Conservation (phyloP, 2,888 invertebrate species). For the Polydrusus tereticollis region DNA sequence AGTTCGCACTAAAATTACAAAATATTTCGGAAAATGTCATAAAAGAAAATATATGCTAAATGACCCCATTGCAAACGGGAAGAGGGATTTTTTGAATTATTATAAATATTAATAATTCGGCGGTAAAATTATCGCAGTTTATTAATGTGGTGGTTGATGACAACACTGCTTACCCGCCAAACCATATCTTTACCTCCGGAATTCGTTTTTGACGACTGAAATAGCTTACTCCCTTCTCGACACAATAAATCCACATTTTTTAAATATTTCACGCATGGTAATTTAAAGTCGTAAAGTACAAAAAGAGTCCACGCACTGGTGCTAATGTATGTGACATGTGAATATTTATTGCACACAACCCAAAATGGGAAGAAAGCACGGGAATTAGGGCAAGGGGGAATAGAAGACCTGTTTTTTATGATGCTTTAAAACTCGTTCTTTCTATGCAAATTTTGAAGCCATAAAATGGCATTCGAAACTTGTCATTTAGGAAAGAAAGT, state of each 20-base stretch:
- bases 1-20: no score
- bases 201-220: background rate
- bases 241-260: slow-evolving; percentile 39
- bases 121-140: no score
- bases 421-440: background rate
- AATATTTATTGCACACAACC: slow-evolving; percentile 43
- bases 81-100: no score
- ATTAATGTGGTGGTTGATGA: no score
- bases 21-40: no score
- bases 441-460: background rate
- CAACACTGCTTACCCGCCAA: background rate
- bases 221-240: slow-evolving; percentile 15
- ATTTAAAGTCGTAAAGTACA: slow-evolving; percentile 40
- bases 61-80: no score
- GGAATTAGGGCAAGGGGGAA: slow-evolving; percentile 34
- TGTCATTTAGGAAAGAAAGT: no score
- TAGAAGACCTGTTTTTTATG: slow-evolving; percentile 41
- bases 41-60: no score
- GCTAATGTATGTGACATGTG: slow-evolving; percentile 49
- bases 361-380: slow-evolving; percentile 30
- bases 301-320: slow-evolving; percentile 28
- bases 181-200: background rate
- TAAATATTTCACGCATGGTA: slow-evolving; percentile 48
- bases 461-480: no score
- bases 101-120: no score